A percentile compares a stretch with the other conserved stretches of the same genome.
phyloP scores from a whole-genome alignment of 2,888 invertebrate species.

The Amaurobius ferox region DNA sequence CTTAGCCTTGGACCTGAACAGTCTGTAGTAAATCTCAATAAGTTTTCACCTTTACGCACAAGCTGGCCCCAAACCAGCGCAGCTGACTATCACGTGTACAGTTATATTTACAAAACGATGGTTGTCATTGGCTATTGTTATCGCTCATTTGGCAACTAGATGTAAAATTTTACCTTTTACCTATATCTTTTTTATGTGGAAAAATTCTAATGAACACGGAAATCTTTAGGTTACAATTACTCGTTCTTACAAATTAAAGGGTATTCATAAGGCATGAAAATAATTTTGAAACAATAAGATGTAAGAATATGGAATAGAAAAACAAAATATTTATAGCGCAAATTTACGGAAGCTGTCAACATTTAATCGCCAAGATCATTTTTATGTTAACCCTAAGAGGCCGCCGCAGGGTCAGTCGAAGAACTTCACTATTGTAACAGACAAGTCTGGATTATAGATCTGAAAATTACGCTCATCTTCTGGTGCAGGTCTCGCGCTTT shows the following conservation, averaged over 20 bases:
- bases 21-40: not conserved
- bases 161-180: too few relatives aligned
- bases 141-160: slow-evolving; percentile 3
- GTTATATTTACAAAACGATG: slow-evolving; percentile 16
- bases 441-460: not conserved
- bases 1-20: not conserved
- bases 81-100: slow-evolving; percentile 61
- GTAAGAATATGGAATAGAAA: too few relatives aligned
- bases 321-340: too few relatives aligned
- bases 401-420: not conserved
- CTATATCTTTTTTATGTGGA: not conserved
- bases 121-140: slow-evolving; percentile 16
- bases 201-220: not conserved
- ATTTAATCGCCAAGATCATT: not conserved
- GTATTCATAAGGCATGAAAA: too few relatives aligned
- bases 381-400: not conserved
- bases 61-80: not conserved
- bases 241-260: too few relatives aligned
- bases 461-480: not conserved
- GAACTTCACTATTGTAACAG: not conserved
- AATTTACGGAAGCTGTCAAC: too few relatives aligned
- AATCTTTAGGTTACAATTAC: too few relatives aligned
- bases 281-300: too few relatives aligned
- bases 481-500: not conserved
- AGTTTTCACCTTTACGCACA: not conserved